phyloP scores from a whole-genome alignment of 2,797 vertebrate species.

The Sciurus carolinensis region DNA sequence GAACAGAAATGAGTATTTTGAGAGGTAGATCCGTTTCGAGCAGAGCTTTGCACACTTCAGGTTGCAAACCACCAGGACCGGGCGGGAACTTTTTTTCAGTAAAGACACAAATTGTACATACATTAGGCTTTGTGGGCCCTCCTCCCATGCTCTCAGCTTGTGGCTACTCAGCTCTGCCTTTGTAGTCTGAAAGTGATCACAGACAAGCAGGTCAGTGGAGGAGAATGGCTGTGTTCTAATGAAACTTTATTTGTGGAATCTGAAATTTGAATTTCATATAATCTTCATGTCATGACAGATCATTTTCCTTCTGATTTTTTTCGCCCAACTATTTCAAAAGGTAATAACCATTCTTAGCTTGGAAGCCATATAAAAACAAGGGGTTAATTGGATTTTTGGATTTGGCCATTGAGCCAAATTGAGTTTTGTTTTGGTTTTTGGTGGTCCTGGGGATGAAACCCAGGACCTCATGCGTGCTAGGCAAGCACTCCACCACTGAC shows the following conservation, averaged over 20 bases:
- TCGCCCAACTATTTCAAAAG: not conserved
- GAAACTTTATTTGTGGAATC: not conserved
- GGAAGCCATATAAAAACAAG: not conserved
- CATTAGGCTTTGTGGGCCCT: not conserved
- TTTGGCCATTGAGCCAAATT: too few relatives aligned
- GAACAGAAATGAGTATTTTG: slow-evolving; percentile 35
- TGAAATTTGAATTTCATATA: slow-evolving; percentile 46
- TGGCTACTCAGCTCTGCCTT: not conserved
- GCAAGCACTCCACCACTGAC: too few relatives aligned
- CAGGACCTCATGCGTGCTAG: too few relatives aligned
- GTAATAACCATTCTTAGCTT: slow-evolving; percentile 32
- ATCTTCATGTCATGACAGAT: slow-evolving; percentile 23
- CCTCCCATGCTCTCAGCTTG: not conserved
- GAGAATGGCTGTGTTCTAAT: not conserved
- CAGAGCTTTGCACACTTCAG: not conserved
- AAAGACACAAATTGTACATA: not conserved
- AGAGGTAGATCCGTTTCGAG: not conserved
- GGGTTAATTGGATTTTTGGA: not conserved
- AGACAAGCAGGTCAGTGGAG: not conserved
- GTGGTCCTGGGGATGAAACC: too few relatives aligned
- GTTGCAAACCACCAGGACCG: not conserved
- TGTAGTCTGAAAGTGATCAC: not conserved
- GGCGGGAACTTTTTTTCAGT: not conserved
- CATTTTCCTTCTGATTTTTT: slow-evolving; percentile 30
- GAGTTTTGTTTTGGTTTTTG: too few relatives aligned